Percentiles rank a stretch among this genome's conserved stretches.
Conservation (phyloP, 2,113 vertebrate genomes). For the Paratilapia polleni region DNA sequence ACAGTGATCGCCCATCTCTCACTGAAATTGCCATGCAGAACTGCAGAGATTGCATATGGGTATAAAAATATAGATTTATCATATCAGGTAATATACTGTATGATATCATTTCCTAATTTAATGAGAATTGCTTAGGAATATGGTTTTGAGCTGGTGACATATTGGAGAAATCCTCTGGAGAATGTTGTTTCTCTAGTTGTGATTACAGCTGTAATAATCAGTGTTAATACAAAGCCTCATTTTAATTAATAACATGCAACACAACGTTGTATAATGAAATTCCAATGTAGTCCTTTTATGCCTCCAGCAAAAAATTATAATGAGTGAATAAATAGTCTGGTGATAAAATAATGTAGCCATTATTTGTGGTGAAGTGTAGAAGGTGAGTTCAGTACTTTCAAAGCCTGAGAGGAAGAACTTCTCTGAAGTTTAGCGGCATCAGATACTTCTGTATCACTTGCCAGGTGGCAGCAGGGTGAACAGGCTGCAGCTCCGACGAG, state of each 20-base stretch:
- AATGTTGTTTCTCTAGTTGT: not conserved
- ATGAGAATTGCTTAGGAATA: not conserved
- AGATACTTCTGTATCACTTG: conserved; percentile 7
- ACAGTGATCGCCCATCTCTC: not conserved
- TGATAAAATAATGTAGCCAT: not conserved
- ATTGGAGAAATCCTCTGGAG: not conserved
- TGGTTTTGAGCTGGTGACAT: not conserved
- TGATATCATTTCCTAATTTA: not conserved
- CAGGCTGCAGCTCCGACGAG: not conserved
- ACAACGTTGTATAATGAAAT: not conserved
- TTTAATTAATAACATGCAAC: not conserved
- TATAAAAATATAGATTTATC: not conserved
- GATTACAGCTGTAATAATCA: not conserved
- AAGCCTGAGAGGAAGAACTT: not conserved
- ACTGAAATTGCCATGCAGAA: not conserved
- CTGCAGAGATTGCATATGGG: not conserved
- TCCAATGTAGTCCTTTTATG: not conserved
- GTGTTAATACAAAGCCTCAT: not conserved
- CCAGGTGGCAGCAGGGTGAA: conserved; percentile 4
- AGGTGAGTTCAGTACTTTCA: not conserved
- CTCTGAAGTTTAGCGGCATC: not conserved
- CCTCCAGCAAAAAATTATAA: not conserved
- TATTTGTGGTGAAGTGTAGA: not conserved
- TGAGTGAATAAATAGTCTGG: not conserved
- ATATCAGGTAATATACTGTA: not conserved